Percentiles rank a stretch among this genome's conserved stretches.
Evolutionary conservation across 1,140 invertebrate genomes (phyloP).

Genomic region (Idris sp.): DNA sequence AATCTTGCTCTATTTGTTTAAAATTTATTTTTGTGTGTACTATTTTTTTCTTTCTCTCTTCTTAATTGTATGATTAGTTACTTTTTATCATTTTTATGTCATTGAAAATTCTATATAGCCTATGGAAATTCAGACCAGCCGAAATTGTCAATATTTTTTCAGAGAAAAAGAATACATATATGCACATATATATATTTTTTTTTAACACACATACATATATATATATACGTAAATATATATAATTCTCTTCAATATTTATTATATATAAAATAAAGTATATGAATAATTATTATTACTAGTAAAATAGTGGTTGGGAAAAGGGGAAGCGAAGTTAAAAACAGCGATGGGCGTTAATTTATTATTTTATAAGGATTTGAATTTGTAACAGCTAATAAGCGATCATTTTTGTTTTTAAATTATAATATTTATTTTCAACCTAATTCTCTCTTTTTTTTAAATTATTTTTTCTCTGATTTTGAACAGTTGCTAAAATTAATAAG

Average conservation of each 20-base stretch:
- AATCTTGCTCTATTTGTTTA: slow-evolving; percentile 25
- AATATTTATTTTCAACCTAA: too few species aligned
- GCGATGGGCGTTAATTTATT: slow-evolving; percentile 25
- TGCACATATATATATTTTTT: slow-evolving; percentile 50
- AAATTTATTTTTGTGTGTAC: slow-evolving; percentile 4
- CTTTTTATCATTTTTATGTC: slow-evolving; percentile 63
- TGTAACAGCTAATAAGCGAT: slow-evolving; percentile 9
- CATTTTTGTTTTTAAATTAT: too few species aligned
- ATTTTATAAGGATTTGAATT: neutral
- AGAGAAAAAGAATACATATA: slow-evolving; percentile 60
- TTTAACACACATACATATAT: too few species aligned
- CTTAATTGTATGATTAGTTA: slow-evolving; percentile 64
- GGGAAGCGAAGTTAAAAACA: slow-evolving; percentile 35
- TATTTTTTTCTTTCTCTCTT: neutral
- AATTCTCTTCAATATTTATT: slow-evolving; percentile 33
- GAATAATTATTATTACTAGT: slow-evolving; percentile 41
- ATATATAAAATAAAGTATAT: slow-evolving; percentile 63
- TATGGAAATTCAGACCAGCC: slow-evolving; percentile 77
- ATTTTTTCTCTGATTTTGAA: too few species aligned
- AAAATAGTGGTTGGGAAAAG: slow-evolving; percentile 2
- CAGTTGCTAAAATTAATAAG: too few species aligned
- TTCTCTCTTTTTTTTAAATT: too few species aligned
- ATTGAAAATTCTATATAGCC: slow-evolving; percentile 71
- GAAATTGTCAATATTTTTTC: slow-evolving; percentile 72
- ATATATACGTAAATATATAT: too few species aligned